phyloP scores from a whole-genome alignment of 30 jellyfish, hydroid and myxozoan genomes.

The Cassiopea andromeda region DNA sequence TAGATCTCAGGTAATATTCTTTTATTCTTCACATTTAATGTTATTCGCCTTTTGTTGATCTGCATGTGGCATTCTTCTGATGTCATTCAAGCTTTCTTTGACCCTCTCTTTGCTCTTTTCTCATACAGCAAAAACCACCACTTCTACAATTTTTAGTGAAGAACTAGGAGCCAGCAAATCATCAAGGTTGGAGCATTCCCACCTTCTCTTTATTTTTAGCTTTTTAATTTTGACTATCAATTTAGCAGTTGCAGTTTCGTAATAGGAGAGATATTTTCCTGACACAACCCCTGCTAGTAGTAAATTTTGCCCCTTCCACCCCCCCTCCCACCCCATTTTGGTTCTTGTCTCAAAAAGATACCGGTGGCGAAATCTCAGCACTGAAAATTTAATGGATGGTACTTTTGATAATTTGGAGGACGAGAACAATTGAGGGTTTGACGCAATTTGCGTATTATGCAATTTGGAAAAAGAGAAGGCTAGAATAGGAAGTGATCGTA shows the following conservation, averaged over 20 bases:
- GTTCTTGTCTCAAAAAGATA: background rate
- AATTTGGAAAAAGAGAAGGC: no score
- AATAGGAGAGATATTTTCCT: background rate
- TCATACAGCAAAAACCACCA: background rate
- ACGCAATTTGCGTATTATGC: background rate
- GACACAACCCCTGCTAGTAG: background rate
- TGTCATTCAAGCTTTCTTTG: background rate
- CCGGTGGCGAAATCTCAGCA: background rate
- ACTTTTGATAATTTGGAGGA: background rate
- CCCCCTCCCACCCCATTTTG: background rate
- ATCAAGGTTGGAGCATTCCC: background rate
- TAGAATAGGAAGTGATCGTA: no score
- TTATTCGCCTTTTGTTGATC: background rate
- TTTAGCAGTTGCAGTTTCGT: background rate
- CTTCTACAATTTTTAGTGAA: background rate
- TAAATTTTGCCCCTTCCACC: background rate
- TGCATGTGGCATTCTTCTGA: background rate
- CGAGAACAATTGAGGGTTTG: background rate
- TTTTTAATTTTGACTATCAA: background rate
- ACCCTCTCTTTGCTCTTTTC: background rate
- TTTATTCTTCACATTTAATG: background rate
- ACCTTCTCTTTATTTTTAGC: background rate
- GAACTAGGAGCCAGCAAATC: background rate
- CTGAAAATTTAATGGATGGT: background rate
- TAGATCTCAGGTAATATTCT: no score